Evolutionary conservation across 2,113 vertebrate species (phyloP).

Genomic region (Otolemur garnettii): DNA sequence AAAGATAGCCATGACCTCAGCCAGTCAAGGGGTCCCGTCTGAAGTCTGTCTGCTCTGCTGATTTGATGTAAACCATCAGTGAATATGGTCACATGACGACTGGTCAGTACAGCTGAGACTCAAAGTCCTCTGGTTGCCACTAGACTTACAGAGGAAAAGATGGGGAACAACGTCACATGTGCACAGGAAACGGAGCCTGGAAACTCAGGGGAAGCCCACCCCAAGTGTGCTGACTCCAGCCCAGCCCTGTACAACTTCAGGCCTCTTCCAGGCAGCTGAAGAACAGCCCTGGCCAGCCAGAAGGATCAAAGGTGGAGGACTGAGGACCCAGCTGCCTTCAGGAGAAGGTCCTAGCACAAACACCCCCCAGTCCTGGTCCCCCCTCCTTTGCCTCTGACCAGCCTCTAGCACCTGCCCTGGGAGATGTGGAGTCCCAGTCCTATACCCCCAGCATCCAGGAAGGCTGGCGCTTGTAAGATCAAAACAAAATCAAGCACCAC

Average conservation of each 20-base stretch:
- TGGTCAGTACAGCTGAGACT: neutral
- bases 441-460: neutral
- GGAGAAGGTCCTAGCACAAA: neutral
- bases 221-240: neutral
- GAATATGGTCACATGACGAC: neutral
- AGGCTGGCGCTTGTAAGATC: too few relatives aligned
- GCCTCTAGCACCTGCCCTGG: too few relatives aligned
- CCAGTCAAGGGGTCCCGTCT: neutral
- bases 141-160: neutral
- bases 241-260: neutral
- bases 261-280: neutral
- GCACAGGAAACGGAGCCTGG: neutral
- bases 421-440: neutral
- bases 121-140: neutral
- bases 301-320: neutral
- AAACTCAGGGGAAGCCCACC: neutral
- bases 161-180: rapidly evolving
- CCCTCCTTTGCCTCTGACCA: neutral
- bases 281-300: neutral
- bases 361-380: too few relatives aligned
- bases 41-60: neutral
- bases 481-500: neutral
- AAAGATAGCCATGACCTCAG: neutral
- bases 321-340: neutral
- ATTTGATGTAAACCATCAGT: too few relatives aligned